Base-by-base conservation (phyloP, 2,797 vertebrate species). In the Eulemur albifrons region DNA sequence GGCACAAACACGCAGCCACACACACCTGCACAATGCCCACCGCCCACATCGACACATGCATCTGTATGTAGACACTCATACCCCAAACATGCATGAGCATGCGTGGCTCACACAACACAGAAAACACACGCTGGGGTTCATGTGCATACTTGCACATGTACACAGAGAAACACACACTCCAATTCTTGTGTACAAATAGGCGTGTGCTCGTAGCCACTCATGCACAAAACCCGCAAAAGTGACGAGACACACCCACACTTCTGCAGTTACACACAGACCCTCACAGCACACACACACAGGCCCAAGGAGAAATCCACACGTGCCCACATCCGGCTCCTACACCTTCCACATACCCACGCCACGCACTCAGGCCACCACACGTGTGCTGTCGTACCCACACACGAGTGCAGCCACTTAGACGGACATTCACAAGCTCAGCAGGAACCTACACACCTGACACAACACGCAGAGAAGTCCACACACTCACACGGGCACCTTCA, bases 111-210 rank as follows among this genome's bases (percentile, higher is more conserved):
- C 17, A 30, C 17, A 32, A n/a, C 45, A 48, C 15, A 84, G 18
- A 65, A 65, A 38, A 69, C 61, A 72, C 5, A 21, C 4, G 1
- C 1, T 40, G 13, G 50, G 13, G 57, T 6, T 69, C 88, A 43
- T 0, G 3, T 3, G 40, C n/a, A 10, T 2, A 48, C 18, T 4
- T 38, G 27, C 70, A 57, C 13, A 18, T 1, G 11, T 1, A 40
- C 17, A 50, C 25, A 86, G 4, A 70, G 38, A 84, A 8, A 79
- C 40, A 83, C 0, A 25, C 10, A 38, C 13, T 40, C 54, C 23
- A 32, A 25, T 21, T 35, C 35, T 13, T 25, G 5, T 40, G 85
- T 27, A 35, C 38, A 79, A 18, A 38, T 0, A 50, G 0, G 4
- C 2, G 10, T 14, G 32, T 1, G 35, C 50, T 48, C 59, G 35